Evolutionary conservation across 2,888 invertebrate genomes (phyloP), one percentile per base, ranked within the genome.

Genomic region (Chloromyia formosa): DNA sequence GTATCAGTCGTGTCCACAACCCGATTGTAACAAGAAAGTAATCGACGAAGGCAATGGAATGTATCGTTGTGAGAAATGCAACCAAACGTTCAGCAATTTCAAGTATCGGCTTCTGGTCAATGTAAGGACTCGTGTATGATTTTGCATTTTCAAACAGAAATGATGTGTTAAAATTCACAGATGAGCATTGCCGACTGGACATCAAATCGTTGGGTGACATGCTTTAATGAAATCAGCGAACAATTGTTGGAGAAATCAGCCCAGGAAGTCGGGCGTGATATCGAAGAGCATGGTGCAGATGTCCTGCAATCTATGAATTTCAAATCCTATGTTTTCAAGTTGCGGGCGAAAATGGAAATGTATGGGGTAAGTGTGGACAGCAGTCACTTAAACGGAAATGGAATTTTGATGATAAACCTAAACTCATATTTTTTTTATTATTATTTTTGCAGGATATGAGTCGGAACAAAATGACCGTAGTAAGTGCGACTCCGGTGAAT

Each of bases 31-130:
- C 83, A 99, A 99, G 86, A 99, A 99, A 85, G 88, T 98, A 0
- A 87, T 95, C 9, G 97, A 98, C 84, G 90, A 93, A 81, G 92
- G 92, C 78, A 95, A 95, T 81, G 95, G 95, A 0, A 88, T 92
- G 82, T 98, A 91, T 85, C 88, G 96, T 72, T 99, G 99, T 85
- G 98, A 98, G 84, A 98, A 98, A 85, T 99, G 99, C 84, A 90
- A 92, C 81, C 88, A 90, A 73, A 94, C 95, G 78, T 94, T 89
- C 82, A 91, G 93, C 0, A 92, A 92, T 79, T 98, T 91, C 84
- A 95, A 94, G 81, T 95, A 95, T 86, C 89, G 97, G 58, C 86
- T 97, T 78, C 87, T 98, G 73, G 84, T 94, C 23, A 89, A 88
- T 81, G 95, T 96, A 84, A 90, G 92, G 14, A 27, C 7, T 35